phyloP scores from a whole-genome alignment of 2,113 vertebrate species.

The Furnarius figulus region DNA sequence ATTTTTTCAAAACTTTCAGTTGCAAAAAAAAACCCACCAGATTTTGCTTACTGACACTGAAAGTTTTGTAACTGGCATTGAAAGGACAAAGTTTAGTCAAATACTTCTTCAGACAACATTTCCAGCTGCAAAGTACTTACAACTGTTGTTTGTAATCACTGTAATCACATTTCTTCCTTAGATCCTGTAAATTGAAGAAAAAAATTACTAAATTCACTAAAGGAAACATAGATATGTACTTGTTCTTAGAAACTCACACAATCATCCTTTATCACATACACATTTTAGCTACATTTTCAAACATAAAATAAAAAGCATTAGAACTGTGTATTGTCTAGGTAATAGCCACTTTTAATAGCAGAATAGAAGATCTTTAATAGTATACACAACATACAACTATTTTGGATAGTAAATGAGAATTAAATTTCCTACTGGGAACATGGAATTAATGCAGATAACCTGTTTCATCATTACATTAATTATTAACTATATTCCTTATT shows the following conservation, averaged over 20 bases:
- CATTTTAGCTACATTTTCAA: not conserved
- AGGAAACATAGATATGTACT: not conserved
- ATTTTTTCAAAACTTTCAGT: not conserved
- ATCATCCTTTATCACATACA: not conserved
- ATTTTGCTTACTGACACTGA: not conserved
- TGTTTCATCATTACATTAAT: not conserved
- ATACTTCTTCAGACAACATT: not conserved
- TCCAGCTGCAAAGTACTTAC: not conserved
- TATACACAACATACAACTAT: not conserved
- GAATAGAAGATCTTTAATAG: not conserved
- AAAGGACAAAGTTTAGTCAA: not conserved
- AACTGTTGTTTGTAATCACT: not conserved
- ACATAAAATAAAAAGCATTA: not conserved
- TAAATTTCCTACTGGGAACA: not conserved
- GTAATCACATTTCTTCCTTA: not conserved
- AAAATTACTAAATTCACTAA: not conserved
- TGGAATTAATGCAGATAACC: not conserved
- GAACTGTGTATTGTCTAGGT: not conserved
- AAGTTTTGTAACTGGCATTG: not conserved
- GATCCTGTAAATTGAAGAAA: not conserved
- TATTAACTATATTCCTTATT: not conserved
- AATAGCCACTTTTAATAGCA: not conserved
- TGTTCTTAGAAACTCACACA: not conserved
- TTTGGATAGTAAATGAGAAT: not conserved
- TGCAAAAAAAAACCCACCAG: not conserved